phyloP scores from a whole-genome alignment of 2,888 invertebrate species.

The Phaedon cochleariae region DNA sequence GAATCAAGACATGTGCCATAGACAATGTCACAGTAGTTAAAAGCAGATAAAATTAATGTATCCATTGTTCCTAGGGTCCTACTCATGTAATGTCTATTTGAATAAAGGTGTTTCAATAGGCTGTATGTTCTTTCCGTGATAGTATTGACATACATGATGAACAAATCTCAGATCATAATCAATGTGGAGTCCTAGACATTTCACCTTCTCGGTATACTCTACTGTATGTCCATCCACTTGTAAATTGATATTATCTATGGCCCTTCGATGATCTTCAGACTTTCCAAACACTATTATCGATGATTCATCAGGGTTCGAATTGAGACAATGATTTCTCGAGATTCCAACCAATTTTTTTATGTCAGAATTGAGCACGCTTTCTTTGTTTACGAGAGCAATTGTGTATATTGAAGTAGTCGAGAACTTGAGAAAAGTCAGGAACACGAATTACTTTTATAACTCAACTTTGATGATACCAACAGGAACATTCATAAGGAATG shows the following conservation, averaged over 20 bases:
- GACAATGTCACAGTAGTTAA: too few species aligned
- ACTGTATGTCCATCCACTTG: background rate
- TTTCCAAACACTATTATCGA: too few species aligned
- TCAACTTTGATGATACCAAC: too few species aligned
- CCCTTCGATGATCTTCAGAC: background rate
- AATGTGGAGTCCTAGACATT: background rate
- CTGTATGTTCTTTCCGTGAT: background rate
- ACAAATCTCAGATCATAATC: background rate
- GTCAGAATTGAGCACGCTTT: slow-evolving; percentile 7
- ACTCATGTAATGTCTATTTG: too few species aligned
- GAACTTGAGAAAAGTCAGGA: too few species aligned
- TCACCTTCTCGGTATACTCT: background rate
- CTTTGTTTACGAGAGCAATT: background rate
- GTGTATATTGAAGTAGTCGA: too few species aligned
- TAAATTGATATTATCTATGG: background rate
- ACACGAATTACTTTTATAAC: too few species aligned
- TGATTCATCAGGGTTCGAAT: background rate
- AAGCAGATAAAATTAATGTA: too few species aligned
- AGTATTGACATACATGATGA: background rate
- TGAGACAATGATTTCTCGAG: background rate
- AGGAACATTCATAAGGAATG: too few species aligned
- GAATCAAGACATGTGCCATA: too few species aligned
- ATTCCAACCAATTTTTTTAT: background rate
- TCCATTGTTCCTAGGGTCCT: too few species aligned
- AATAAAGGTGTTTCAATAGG: background rate